Evolutionary conservation across 2,888 invertebrate genomes (phyloP), one percentile per base, ranked within the genome.

Genomic region (Neocrepidodera transversa): DNA sequence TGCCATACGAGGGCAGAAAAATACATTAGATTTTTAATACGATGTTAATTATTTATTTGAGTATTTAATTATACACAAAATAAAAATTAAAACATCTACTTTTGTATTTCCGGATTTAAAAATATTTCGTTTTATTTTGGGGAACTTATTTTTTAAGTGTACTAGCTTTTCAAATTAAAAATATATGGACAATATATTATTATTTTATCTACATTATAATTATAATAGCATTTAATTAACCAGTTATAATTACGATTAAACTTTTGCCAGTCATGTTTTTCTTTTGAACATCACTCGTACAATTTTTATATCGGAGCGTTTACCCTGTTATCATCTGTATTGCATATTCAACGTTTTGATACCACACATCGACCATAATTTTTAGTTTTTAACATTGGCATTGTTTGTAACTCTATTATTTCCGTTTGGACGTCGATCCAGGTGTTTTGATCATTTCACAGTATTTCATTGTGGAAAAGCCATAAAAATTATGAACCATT

Each of bases 381-480:
- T 54, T 54, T 45, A 36, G 45, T 47, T 54, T 54, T 54, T 42
- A 35, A 36, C 45, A 26, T 35, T 47, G 36, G 54, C 17, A 54
- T 54, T 54, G 54, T 54, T 54, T 45, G 54, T 36, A 45, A 54
- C 54, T 54, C 54, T 54, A 54, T 54, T 54, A 54, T 54, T 54
- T 54, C 47, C 54, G 11, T 30, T 52, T 16, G 32, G 36, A 36
- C 54, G 17, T 54, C 54, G 35, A 54, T 54, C 45, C 54, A 54
- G 54, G 54, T 54, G 54, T 54, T 54, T 30, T 47, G 36, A 54
- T 54, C 36, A 54, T 54, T 53, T 43, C 53, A 43, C 53, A 53
- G 53, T 53, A 53, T 53, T 53, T 53, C 53, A 53, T 53, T 53
- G 53, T 53, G 43, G 20, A 53, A 53, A 54, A 54, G 54, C 54